phyloP scores from a whole-genome alignment of 1,140 invertebrate species.

The Helicoverpa zea region DNA sequence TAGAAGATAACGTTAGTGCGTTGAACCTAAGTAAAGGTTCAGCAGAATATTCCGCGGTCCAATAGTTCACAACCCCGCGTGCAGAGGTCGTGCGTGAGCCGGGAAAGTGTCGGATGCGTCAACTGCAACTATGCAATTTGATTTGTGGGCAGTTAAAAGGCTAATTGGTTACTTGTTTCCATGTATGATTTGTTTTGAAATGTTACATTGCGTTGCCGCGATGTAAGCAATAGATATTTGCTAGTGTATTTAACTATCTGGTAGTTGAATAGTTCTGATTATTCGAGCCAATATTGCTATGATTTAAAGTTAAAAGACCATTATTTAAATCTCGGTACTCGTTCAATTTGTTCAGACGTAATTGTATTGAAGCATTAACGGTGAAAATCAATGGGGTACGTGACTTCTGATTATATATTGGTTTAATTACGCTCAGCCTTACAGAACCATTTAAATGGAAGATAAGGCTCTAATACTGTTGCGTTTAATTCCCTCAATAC shows the following conservation, averaged over 20 bases:
- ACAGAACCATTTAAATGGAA: constrained; percentile 17
- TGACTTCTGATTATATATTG: constrained; percentile 14
- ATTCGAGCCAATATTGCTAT: background rate
- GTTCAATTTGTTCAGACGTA: background rate
- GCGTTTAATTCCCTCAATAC: constrained; percentile 18
- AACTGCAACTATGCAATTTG: constrained; percentile 26
- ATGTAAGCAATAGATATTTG: no score
- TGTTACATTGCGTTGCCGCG: background rate
- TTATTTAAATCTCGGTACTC: background rate
- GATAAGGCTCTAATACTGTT: constrained; percentile 20
- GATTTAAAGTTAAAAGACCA: background rate
- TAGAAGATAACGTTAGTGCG: constrained; percentile 36
- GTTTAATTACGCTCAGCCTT: background rate
- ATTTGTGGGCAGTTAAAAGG: constrained; percentile 17
- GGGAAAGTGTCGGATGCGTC: constrained; percentile 45
- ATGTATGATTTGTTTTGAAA: constrained; percentile 16
- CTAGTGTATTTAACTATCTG: background rate
- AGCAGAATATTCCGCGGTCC: constrained; percentile 27
- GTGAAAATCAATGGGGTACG: constrained; percentile 27
- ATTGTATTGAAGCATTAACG: constrained; percentile 19
- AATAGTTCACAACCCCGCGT: constrained; percentile 31
- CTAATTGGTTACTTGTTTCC: constrained; percentile 24
- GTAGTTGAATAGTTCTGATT: background rate
- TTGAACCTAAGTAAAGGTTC: constrained; percentile 18
- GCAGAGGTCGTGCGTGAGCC: constrained; percentile 18